Evolutionary conservation across 1,140 invertebrate genomes (phyloP).

Genomic region (Sitodiplosis mosellana): DNA sequence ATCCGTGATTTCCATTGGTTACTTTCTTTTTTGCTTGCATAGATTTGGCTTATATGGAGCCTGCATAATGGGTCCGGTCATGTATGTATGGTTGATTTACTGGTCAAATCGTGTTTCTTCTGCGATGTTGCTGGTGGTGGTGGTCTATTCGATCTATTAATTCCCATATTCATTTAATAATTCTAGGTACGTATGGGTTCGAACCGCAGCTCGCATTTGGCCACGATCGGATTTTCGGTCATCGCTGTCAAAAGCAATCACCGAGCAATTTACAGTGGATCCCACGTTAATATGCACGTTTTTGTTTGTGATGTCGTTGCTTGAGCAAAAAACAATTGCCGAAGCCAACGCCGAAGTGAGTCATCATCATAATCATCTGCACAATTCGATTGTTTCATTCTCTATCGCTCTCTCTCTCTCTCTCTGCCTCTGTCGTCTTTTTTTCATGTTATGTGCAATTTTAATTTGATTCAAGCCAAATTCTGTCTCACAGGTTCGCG

Average conservation of each 20-base stretch:
- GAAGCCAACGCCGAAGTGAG: slow-evolving; percentile 36
- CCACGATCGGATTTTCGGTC: slow-evolving; percentile 34
- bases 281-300: slow-evolving; percentile 44
- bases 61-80: slow-evolving; percentile 40
- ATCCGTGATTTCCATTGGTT: no score
- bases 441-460: background rate
- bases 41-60: slow-evolving; percentile 42
- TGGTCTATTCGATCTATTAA: no score
- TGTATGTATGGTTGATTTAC: no score
- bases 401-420: background rate
- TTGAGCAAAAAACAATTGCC: slow-evolving; percentile 36
- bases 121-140: no score
- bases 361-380: background rate
- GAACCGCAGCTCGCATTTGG: slow-evolving; percentile 33
- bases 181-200: no score
- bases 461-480: background rate
- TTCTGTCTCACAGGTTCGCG: slow-evolving; percentile 11
- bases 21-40: background rate
- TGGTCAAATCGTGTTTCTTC: no score
- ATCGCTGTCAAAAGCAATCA: slow-evolving; percentile 39
- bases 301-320: slow-evolving; percentile 39
- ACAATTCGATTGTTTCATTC: background rate
- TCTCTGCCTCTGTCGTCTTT: background rate
- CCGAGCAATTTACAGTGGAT: slow-evolving; percentile 44
- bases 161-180: no score